A percentile compares a stretch with the other conserved stretches of the same genome.
phyloP scores from a whole-genome alignment of 2,797 vertebrate genomes.

The Halcyon badia region DNA sequence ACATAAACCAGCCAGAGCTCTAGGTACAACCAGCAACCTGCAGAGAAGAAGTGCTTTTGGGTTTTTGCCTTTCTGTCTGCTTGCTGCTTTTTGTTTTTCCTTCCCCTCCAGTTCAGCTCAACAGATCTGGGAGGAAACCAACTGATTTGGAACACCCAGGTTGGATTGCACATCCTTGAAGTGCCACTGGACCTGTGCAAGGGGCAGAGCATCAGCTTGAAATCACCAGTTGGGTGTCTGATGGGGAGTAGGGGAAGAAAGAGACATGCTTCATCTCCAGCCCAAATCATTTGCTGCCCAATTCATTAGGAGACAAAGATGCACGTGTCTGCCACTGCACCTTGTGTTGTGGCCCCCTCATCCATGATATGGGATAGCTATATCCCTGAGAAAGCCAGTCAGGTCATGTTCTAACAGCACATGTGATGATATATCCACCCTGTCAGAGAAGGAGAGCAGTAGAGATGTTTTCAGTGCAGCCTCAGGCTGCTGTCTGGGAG shows the following conservation, averaged over 20 bases:
- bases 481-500: background rate
- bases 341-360: background rate
- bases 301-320: background rate
- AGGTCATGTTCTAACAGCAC: background rate
- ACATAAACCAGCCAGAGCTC: constrained; percentile 60
- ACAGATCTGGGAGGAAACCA: background rate
- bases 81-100: constrained; percentile 3
- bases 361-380: background rate
- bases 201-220: fast-evolving
- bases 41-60: background rate
- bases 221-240: fast-evolving
- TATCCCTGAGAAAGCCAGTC: background rate
- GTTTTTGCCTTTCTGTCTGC: constrained; percentile 3
- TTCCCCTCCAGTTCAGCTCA: background rate
- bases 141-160: background rate
- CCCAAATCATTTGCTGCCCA: background rate
- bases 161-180: background rate
- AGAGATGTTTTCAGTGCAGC: background rate
- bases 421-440: fast-evolving
- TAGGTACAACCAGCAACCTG: constrained; percentile 55
- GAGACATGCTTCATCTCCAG: background rate
- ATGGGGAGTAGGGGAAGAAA: background rate
- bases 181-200: background rate
- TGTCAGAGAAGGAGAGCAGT: background rate
- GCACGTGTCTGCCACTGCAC: fast-evolving